Evolutionary conservation across 2,113 vertebrate genomes (phyloP).

Genomic region (Poicephalus gulielmi): DNA sequence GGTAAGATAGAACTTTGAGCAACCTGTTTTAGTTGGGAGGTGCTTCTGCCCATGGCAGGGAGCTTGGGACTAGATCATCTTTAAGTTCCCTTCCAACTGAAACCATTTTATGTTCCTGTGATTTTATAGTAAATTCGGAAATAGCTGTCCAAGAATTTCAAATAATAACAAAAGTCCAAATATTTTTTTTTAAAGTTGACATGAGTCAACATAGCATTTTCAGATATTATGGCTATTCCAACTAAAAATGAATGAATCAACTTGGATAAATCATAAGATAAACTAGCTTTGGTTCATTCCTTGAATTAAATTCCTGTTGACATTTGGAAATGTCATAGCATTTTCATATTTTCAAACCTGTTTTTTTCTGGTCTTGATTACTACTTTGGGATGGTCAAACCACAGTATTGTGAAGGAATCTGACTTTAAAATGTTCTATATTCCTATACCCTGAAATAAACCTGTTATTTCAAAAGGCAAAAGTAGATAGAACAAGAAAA

Average conservation of each 20-base stretch:
- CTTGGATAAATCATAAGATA: not conserved
- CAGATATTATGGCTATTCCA: not conserved
- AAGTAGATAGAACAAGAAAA: not conserved
- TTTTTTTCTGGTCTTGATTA: not conserved
- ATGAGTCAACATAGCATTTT: not conserved
- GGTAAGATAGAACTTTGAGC: not conserved
- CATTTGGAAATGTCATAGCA: not conserved
- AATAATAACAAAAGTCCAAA: not conserved
- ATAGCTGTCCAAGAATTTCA: not conserved
- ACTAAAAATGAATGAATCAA: not conserved
- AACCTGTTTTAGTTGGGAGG: not conserved
- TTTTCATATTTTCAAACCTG: not conserved
- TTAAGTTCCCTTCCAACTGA: not conserved
- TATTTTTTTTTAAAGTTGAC: not conserved
- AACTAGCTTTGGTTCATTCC: not conserved
- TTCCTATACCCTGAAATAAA: not conserved
- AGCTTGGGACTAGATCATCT: not conserved
- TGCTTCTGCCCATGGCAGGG: not conserved
- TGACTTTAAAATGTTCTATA: not conserved
- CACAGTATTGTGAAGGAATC: not conserved
- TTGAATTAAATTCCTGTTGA: not conserved
- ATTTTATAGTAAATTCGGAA: not conserved
- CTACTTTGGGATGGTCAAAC: not conserved
- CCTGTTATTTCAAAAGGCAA: not conserved
- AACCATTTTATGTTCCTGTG: not conserved